Percentiles rank a stretch among this genome's conserved stretches.
Evolutionary conservation across 2,888 invertebrate genomes (phyloP).

Genomic region (Lasioglossum malachurum): DNA sequence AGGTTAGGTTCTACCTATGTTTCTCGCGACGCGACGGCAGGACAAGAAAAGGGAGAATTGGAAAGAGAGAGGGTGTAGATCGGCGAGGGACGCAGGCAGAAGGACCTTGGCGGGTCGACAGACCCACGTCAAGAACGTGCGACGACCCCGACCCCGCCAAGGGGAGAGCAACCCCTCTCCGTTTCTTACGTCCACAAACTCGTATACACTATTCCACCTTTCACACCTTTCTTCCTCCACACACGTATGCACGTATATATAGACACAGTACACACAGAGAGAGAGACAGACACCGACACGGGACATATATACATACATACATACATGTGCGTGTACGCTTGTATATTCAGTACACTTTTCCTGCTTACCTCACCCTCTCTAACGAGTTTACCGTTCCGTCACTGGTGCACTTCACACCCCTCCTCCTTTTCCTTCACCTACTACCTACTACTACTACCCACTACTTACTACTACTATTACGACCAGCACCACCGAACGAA

Average conservation of each 20-base stretch:
- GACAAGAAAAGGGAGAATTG: constrained; percentile 18
- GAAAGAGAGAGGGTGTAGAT: constrained; percentile 42
- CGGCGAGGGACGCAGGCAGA: constrained; percentile 59
- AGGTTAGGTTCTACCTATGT: constrained; percentile 8
- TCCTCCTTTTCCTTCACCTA: constrained; percentile 41
- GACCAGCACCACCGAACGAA: constrained; percentile 60
- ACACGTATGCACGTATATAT: background rate
- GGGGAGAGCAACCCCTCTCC: constrained; percentile 62
- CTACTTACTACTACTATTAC: constrained; percentile 39
- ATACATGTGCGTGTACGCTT: background rate
- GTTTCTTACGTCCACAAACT: constrained; percentile 42
- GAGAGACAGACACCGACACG: background rate
- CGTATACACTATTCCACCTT: constrained; percentile 48
- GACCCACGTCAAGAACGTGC: constrained; percentile 82
- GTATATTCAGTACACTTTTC: constrained; percentile 51
- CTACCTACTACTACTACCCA: constrained; percentile 42
- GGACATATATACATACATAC: background rate
- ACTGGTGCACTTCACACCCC: constrained; percentile 67
- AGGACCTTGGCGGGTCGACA: constrained; percentile 83
- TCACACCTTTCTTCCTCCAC: constrained; percentile 30
- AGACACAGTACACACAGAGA: background rate
- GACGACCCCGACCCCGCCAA: constrained; percentile 81
- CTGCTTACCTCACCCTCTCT: constrained; percentile 67
- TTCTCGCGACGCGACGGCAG: background rate
- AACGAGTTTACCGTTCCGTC: constrained; percentile 64